Percentiles rank a stretch among this genome's conserved stretches.
phyloP scores from a whole-genome alignment of 1,140 invertebrate genomes.

The Lepidurus arcticus region DNA sequence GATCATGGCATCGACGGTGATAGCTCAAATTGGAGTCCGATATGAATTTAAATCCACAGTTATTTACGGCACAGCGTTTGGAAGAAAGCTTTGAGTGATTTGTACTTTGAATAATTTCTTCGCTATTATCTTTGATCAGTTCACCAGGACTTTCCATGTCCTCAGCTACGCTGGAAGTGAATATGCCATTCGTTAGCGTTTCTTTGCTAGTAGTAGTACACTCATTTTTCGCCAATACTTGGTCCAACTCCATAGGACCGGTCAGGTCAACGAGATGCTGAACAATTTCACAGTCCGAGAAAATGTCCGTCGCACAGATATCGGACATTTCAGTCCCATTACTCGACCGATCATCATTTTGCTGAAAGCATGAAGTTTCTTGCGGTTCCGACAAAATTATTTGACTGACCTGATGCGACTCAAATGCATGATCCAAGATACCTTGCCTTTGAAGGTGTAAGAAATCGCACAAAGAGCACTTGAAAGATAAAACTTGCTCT shows the following conservation, averaged over 20 bases:
- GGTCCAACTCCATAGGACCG: conserved; percentile 42
- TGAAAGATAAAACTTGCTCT: conserved; percentile 43
- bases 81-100: not conserved
- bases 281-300: conserved; percentile 35
- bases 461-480: conserved; percentile 43
- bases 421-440: conserved; percentile 40
- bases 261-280: conserved; percentile 48
- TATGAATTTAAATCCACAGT: conserved; percentile 47
- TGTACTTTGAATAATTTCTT: not conserved
- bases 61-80: conserved; percentile 41
- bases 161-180: not conserved
- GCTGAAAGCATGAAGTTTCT: not conserved
- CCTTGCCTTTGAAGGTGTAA: conserved; percentile 38
- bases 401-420: conserved; percentile 36
- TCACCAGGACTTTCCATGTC: conserved; percentile 19
- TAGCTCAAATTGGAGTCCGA: conserved; percentile 49
- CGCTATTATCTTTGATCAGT: not conserved
- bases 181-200: not conserved
- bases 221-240: conserved; percentile 12
- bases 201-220: not conserved
- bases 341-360: conserved; percentile 6
- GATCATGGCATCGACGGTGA: conserved; percentile 56
- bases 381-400: not conserved
- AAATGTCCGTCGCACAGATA: not conserved
- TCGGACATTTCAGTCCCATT: conserved; percentile 6